Base-by-base conservation (phyloP, 1,140 invertebrate species). In the Drosophila ambigua region DNA sequence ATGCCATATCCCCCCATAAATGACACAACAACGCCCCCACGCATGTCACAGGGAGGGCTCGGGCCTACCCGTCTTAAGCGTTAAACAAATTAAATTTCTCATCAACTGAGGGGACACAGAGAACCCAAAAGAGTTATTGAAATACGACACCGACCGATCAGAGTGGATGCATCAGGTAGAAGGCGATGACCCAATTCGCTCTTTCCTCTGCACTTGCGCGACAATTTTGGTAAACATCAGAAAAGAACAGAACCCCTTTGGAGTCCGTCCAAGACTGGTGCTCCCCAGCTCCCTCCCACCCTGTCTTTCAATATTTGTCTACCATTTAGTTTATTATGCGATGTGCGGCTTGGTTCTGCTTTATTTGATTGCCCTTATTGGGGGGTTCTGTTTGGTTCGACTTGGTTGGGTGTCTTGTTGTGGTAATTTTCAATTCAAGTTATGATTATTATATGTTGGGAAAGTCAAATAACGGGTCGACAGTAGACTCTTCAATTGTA, bases 281-380 rank as follows among this genome's bases (percentile, higher is more conserved):
- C 53, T 15, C 48, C 62, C 41, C 46, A 20, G 20, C 13, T 44
- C 26, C 6, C 31, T 43, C 11, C 9, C 24, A 45, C 58, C 16
- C 20, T 2, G 7, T 6, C 24, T 52, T 28, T 68, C 52, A 82
- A 88, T 88, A 87, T 79, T 88, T 88, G 83, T 83, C 83, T 79
- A 83, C 75, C 83, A 87, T 88, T 88, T 87, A 88, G 79, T 79
- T 87, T 87, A 83, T 88, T 87, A 87, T 87, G 83, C 84, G 55
- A 24, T 75, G 75, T 88, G 74, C 64, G 67, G 71, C 28, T 50
- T 61, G 72, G 61, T 57, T 72, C 60, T 66, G 61, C 61, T 67
- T 66, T 88, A 65, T 87, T 87, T 88, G 83, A 87, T 87, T 83
- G 79, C 83, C 83, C 83, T 88, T 88, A 88, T 87, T 87, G 83